phyloP scores from a whole-genome alignment of 2,888 invertebrate genomes.

The Gymnocheta viridis region DNA sequence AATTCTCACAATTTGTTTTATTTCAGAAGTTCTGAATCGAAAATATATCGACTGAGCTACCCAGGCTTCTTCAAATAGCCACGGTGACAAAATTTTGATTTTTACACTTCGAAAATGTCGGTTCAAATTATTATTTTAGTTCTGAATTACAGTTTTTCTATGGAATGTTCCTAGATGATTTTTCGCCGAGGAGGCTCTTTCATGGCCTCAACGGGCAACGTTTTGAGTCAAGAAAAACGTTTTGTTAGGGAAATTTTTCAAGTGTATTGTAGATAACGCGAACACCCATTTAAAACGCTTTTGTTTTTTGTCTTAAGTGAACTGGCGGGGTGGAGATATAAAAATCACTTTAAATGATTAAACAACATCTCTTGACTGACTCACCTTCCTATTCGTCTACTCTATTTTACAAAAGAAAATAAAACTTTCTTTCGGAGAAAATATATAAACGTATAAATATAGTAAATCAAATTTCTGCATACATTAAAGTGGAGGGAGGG shows the following conservation, averaged over 20 bases:
- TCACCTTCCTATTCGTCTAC: slow-evolving; percentile 42
- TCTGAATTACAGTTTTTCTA: too few relatives aligned
- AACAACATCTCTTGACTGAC: slow-evolving; percentile 52
- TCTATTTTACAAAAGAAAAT: not conserved
- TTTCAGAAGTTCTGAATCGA: too few relatives aligned
- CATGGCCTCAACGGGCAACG: too few relatives aligned
- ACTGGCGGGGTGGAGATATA: slow-evolving; percentile 19
- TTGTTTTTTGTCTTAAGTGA: slow-evolving; percentile 13
- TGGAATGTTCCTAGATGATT: too few relatives aligned
- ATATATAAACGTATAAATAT: not conserved
- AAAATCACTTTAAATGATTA: slow-evolving; percentile 68
- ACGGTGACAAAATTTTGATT: too few relatives aligned
- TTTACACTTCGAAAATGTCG: too few relatives aligned
- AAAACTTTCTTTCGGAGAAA: slow-evolving; percentile 34
- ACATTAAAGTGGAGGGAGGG: not conserved
- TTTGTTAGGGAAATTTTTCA: not conserved
- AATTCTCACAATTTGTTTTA: too few relatives aligned
- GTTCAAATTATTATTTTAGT: too few relatives aligned
- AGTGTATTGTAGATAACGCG: slow-evolving; percentile 15
- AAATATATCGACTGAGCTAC: slow-evolving; percentile 78
- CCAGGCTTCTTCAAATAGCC: slow-evolving; percentile 67
- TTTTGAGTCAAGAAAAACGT: too few relatives aligned
- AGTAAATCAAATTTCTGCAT: slow-evolving; percentile 32
- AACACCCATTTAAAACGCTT: not conserved
- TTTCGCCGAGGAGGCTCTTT: too few relatives aligned